Evolutionary conservation across 2,888 invertebrate species (phyloP).

Genomic region (Toxonevra muliebris): DNA sequence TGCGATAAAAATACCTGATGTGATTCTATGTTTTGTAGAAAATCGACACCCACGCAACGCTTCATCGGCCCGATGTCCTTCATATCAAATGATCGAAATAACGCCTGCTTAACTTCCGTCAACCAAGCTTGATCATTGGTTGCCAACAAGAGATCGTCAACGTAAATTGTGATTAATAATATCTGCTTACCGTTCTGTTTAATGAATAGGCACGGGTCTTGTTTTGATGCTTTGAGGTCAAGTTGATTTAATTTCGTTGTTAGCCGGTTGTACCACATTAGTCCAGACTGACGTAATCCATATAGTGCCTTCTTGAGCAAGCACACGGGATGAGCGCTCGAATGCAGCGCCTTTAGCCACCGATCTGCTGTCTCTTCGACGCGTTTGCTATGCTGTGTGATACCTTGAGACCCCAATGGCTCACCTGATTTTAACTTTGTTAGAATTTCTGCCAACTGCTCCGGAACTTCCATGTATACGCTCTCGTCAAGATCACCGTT

Average conservation of each 20-base stretch:
- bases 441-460: conserved; percentile 25
- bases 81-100: conserved; percentile 36
- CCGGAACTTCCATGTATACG: conserved; percentile 34
- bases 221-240: conserved; percentile 32
- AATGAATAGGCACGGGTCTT: conserved; percentile 37
- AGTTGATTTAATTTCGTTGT: conserved; percentile 30
- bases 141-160: conserved; percentile 39
- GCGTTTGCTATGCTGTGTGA: neutral
- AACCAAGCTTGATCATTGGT: conserved; percentile 34
- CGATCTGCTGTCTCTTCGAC: conserved; percentile 7
- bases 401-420: conserved; percentile 4
- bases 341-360: conserved; percentile 26
- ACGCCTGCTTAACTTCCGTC: conserved; percentile 24
- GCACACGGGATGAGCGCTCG: conserved; percentile 28
- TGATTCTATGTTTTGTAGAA: conserved; percentile 29
- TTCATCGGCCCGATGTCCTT: conserved; percentile 40
- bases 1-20: conserved; percentile 30
- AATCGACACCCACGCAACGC: conserved; percentile 36
- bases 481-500: conserved; percentile 31
- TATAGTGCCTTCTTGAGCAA: conserved; percentile 35
- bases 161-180: conserved; percentile 36
- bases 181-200: conserved; percentile 30
- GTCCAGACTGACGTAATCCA: conserved; percentile 35
- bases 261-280: conserved; percentile 33
- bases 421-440: conserved; percentile 22